Conservation (phyloP, 2,888 invertebrate genomes). For the Dolichomitus sp. region DNA sequence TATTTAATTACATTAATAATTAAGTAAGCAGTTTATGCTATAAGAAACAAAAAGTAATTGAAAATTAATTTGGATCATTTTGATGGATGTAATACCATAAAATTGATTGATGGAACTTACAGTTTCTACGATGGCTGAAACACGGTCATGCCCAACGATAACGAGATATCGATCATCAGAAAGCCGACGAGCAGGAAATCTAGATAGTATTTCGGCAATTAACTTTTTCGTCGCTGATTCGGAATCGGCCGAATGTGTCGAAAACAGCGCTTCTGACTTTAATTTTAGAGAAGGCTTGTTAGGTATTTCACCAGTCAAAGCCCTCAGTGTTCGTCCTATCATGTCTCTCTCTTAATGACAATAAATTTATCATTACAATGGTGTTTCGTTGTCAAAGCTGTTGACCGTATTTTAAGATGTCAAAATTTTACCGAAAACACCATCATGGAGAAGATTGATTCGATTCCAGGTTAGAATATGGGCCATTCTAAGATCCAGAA, state of each 20-base stretch:
- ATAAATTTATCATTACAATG: not conserved
- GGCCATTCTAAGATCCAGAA: constrained; percentile 91
- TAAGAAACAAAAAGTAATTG: constrained; percentile 5
- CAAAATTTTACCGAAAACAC: constrained; percentile 89
- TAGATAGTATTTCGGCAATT: constrained; percentile 86
- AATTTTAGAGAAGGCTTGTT: constrained; percentile 85
- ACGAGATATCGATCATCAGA: constrained; percentile 88
- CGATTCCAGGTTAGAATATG: constrained; percentile 91
- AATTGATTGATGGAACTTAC: constrained; percentile 72
- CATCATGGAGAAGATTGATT: constrained; percentile 91
- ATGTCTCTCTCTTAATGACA: constrained; percentile 87
- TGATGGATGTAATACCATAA: not conserved
- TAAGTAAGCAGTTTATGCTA: not conserved
- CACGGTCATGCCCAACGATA: constrained; percentile 89
- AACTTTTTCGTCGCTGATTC: constrained; percentile 86
- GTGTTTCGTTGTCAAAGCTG: not conserved
- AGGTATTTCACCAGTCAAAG: constrained; percentile 87
- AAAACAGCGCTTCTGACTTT: constrained; percentile 87
- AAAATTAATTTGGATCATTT: constrained; percentile 25
- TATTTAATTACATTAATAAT: no score
- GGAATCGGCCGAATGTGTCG: constrained; percentile 84
- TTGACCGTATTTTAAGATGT: not conserved
- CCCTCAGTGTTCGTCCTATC: constrained; percentile 89
- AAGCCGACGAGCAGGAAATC: constrained; percentile 77
- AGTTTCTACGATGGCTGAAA: constrained; percentile 90